phyloP scores from a whole-genome alignment of 2,797 vertebrate species.

The Premnoplex brunnescens region DNA sequence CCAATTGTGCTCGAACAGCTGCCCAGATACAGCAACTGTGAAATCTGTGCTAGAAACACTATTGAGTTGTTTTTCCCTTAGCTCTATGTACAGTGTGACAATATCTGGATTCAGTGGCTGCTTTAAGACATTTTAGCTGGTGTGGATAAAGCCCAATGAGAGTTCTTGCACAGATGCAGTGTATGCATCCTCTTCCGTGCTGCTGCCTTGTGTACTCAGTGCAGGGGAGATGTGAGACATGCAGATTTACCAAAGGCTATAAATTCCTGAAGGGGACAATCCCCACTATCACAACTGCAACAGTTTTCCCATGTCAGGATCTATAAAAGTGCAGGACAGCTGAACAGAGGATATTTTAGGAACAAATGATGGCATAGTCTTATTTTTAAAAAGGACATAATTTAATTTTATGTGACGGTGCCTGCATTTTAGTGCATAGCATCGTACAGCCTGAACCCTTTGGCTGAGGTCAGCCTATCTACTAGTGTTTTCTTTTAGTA shows the following conservation, averaged over 20 bases:
- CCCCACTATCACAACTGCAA: neutral
- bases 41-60: slow-evolving; percentile 1
- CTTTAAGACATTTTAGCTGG: neutral
- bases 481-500: neutral
- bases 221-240: neutral
- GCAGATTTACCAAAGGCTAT: neutral
- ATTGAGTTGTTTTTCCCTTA: neutral
- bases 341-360: slow-evolving; percentile 4
- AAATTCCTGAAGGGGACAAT: neutral
- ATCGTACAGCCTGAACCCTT: slow-evolving; percentile 6
- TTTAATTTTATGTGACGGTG: slow-evolving; percentile 15
- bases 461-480: neutral
- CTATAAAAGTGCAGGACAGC: neutral
- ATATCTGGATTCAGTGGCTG: neutral
- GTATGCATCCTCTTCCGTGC: neutral
- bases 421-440: slow-evolving; percentile 7
- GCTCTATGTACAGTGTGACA: neutral
- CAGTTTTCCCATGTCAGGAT: slow-evolving; percentile 11
- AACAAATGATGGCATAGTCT: neutral
- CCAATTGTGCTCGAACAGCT: slow-evolving; percentile 7
- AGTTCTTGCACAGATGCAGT: neutral
- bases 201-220: neutral
- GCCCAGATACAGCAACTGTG: neutral
- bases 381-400: neutral
- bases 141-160: neutral